Conservation (phyloP, 1,140 invertebrate genomes). For the Drosophila parvula region DNA sequence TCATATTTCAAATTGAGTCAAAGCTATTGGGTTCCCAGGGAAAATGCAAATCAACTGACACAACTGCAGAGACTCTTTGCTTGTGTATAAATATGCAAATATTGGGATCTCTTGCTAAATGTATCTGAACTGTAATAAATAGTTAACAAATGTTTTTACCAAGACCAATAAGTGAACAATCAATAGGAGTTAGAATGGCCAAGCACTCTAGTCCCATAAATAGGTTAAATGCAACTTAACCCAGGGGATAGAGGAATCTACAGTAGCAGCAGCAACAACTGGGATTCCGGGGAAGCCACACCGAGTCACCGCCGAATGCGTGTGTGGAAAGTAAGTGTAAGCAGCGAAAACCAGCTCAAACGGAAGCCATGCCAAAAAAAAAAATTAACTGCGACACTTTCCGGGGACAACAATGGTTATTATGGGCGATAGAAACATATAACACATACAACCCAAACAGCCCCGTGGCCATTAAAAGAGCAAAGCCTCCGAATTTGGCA, state of each 20-base stretch:
- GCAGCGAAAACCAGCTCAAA: slow-evolving; percentile 34
- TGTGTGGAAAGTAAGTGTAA: slow-evolving; percentile 40
- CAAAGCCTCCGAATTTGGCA: slow-evolving; percentile 31
- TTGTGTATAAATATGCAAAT: neutral
- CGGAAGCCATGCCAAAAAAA: slow-evolving; percentile 39
- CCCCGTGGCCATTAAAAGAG: slow-evolving; percentile 36
- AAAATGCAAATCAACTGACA: slow-evolving; percentile 12
- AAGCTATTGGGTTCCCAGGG: slow-evolving; percentile 18
- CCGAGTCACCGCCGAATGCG: slow-evolving; percentile 2
- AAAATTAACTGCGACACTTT: slow-evolving; percentile 37
- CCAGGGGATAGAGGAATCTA: slow-evolving; percentile 6
- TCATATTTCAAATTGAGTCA: slow-evolving; percentile 46
- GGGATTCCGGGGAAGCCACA: slow-evolving; percentile 36
- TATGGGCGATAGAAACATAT: slow-evolving; percentile 19
- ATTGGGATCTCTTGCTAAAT: neutral
- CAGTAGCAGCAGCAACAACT: neutral
- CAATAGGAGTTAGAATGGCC: neutral
- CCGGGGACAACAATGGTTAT: slow-evolving; percentile 30
- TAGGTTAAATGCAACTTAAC: slow-evolving; percentile 39
- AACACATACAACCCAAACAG: slow-evolving; percentile 1
- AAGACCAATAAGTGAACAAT: neutral
- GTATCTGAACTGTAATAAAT: neutral
- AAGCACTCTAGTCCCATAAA: slow-evolving; percentile 4
- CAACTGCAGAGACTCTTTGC: neutral
- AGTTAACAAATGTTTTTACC: neutral